Evolutionary conservation across 2,888 invertebrate species (phyloP).

Genomic region (Tholera decimalis): DNA sequence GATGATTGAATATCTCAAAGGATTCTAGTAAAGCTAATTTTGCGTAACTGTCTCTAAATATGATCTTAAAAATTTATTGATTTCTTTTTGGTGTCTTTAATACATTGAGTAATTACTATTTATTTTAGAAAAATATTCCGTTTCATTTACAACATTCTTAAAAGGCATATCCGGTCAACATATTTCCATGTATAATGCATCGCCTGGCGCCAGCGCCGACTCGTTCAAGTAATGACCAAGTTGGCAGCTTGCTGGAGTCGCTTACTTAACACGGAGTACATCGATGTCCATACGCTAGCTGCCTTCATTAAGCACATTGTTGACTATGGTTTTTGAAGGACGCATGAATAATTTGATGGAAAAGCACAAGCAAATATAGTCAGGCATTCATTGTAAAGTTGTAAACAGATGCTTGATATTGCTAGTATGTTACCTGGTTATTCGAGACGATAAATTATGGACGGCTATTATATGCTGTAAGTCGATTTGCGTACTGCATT

Average conservation of each 20-base stretch:
- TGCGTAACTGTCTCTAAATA: too few relatives aligned
- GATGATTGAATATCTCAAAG: too few relatives aligned
- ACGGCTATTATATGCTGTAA: constrained; percentile 17
- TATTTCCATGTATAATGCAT: constrained; percentile 56
- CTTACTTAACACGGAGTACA: constrained; percentile 69
- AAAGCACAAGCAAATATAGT: constrained; percentile 48
- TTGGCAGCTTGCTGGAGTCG: constrained; percentile 68
- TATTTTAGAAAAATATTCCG: not conserved
- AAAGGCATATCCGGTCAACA: constrained; percentile 46
- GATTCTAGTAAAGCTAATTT: too few relatives aligned
- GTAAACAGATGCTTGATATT: constrained; percentile 46
- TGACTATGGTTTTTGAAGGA: constrained; percentile 54
- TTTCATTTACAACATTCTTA: constrained; percentile 16
- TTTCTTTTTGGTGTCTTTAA: not conserved
- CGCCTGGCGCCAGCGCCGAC: constrained; percentile 57
- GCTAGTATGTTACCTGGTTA: constrained; percentile 28
- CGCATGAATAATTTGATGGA: constrained; percentile 59
- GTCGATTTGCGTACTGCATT: constrained; percentile 36
- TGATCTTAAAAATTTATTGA: too few relatives aligned
- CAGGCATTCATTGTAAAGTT: constrained; percentile 35
- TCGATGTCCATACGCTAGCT: constrained; percentile 52
- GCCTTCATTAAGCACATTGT: constrained; percentile 61
- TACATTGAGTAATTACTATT: not conserved
- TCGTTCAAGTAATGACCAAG: constrained; percentile 68
- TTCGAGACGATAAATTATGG: constrained; percentile 38